Conservation (phyloP, 2,113 vertebrate genomes). For the Tautogolabrus adspersus region DNA sequence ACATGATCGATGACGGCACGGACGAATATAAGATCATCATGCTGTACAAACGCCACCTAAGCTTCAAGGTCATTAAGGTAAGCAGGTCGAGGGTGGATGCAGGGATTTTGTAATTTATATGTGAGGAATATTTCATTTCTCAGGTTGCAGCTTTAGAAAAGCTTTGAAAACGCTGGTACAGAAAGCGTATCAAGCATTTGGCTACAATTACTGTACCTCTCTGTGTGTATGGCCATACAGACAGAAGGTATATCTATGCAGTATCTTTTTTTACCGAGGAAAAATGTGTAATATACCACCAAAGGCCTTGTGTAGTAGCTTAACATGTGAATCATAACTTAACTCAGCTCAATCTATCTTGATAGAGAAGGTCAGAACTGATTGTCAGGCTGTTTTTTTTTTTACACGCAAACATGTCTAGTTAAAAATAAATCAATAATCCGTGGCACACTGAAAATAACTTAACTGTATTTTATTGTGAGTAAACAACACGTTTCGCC, state of each 20-base stretch:
- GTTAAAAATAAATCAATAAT: too few species aligned
- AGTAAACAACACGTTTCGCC: too few species aligned
- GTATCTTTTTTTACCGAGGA: too few species aligned
- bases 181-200: not conserved
- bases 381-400: not conserved
- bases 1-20: slow-evolving; percentile 94
- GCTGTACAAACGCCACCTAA: slow-evolving; percentile 95
- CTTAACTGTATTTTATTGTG: too few species aligned
- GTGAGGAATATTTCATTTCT: not conserved
- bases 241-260: too few species aligned
- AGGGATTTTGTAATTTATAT: not conserved
- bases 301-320: too few species aligned
- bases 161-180: not conserved
- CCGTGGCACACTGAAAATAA: too few species aligned
- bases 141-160: not conserved
- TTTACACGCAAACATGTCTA: too few species aligned
- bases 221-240: not conserved
- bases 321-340: too few species aligned
- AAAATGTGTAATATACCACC: too few species aligned
- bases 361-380: too few species aligned
- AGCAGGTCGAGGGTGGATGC: not conserved
- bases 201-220: not conserved
- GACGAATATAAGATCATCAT: slow-evolving; percentile 99
- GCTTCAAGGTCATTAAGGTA: slow-evolving; percentile 99
- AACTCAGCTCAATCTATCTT: too few species aligned